phyloP scores from a whole-genome alignment of 2,888 invertebrate genomes.

The Synanthedon formicaeformis region DNA sequence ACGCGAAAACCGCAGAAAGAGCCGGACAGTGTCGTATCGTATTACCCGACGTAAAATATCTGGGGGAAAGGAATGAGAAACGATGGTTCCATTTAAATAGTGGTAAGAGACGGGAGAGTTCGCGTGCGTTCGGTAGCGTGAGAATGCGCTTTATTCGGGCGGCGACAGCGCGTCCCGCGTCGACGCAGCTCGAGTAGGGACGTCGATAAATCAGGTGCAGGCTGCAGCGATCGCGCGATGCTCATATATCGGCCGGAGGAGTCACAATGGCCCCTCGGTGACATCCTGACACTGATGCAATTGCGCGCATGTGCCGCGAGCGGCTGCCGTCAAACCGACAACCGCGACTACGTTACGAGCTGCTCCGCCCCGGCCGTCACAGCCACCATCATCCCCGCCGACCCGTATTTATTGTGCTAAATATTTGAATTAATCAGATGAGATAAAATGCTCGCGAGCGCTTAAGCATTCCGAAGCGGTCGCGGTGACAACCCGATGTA shows the following conservation, averaged over 20 bases:
- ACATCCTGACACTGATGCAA: slow-evolving; percentile 61
- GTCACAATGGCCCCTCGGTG: slow-evolving; percentile 53
- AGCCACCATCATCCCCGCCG: slow-evolving; percentile 11
- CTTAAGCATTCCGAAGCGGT: slow-evolving; percentile 65
- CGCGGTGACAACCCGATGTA: slow-evolving; percentile 66
- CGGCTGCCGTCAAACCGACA: slow-evolving; percentile 30
- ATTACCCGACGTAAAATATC: slow-evolving; percentile 70
- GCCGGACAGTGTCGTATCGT: slow-evolving; percentile 71
- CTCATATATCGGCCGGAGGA: slow-evolving; percentile 50
- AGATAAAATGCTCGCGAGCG: slow-evolving; percentile 64
- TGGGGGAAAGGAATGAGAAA: slow-evolving; percentile 68
- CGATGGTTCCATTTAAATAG: slow-evolving; percentile 65
- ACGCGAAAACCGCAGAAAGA: slow-evolving; percentile 62
- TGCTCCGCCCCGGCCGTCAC: slow-evolving; percentile 23
- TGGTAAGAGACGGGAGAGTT: slow-evolving; percentile 56
- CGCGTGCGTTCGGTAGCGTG: slow-evolving; percentile 69
- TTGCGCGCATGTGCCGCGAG: slow-evolving; percentile 40
- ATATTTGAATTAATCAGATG: slow-evolving; percentile 70
- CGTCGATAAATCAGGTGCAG: slow-evolving; percentile 64
- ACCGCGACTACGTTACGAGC: slow-evolving; percentile 23
- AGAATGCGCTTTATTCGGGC: slow-evolving; percentile 66
- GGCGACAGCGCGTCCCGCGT: slow-evolving; percentile 47
- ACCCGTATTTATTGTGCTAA: slow-evolving; percentile 65
- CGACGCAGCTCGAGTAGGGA: slow-evolving; percentile 28
- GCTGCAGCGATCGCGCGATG: slow-evolving; percentile 35